phyloP scores from a whole-genome alignment of 2,113 vertebrate species.

The Lipophrys pholis region DNA sequence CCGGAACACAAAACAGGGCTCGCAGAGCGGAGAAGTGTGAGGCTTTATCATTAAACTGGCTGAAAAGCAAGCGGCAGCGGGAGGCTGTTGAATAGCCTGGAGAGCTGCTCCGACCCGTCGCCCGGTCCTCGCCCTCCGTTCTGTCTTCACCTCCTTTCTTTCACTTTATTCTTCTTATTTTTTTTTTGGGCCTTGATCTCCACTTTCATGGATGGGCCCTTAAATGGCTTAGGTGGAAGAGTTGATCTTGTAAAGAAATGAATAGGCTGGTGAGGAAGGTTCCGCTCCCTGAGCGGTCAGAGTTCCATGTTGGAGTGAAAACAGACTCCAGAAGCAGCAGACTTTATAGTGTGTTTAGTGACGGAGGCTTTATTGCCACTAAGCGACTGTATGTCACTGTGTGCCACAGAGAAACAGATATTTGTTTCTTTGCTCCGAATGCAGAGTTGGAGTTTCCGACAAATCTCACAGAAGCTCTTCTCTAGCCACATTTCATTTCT shows the following conservation, averaged over 20 bases:
- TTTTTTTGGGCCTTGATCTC: conserved; percentile 42
- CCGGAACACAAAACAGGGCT: conserved; percentile 54
- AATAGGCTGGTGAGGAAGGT: conserved; percentile 28
- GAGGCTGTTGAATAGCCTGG: conserved; percentile 29
- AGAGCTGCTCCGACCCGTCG: conserved; percentile 13
- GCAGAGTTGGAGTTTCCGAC: not conserved
- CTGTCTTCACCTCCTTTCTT: conserved; percentile 20
- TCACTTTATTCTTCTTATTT: not conserved
- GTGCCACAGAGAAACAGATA: not conserved
- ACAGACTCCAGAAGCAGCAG: not conserved
- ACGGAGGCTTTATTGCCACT: conserved; percentile 39
- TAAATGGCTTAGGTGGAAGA: conserved; percentile 60
- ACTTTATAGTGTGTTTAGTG: conserved; percentile 2
- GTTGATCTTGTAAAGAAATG: conserved; percentile 51
- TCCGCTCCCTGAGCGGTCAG: conserved; percentile 26
- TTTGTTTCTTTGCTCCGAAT: conserved; percentile 27
- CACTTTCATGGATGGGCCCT: conserved; percentile 55
- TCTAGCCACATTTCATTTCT: conserved; percentile 4
- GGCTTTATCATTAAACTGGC: conserved; percentile 45
- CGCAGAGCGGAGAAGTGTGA: conserved; percentile 32
- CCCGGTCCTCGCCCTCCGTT: conserved; percentile 7
- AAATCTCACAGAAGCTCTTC: not conserved
- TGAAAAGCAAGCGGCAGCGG: conserved; percentile 16
- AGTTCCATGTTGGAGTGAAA: conserved; percentile 51
- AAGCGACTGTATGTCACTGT: conserved; percentile 17